Conservation (phyloP, 2,888 invertebrate species). For the Apomyelois bistriatella region DNA sequence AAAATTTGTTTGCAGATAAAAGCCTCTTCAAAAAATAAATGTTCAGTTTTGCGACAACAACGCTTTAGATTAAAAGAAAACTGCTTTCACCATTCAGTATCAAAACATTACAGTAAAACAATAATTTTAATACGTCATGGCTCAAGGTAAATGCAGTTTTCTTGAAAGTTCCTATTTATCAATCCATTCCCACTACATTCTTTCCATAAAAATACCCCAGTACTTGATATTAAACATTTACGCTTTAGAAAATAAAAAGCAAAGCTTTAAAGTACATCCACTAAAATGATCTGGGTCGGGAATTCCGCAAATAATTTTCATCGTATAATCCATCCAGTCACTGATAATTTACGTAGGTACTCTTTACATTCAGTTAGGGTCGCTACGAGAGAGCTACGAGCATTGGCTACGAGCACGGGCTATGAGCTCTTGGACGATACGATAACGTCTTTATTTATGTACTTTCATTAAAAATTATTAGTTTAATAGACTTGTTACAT, state of each 20-base stretch:
- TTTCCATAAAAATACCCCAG: slow-evolving; percentile 12
- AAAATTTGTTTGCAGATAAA: slow-evolving; percentile 29
- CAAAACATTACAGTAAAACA: neutral
- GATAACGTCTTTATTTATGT: no score
- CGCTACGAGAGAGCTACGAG: no score
- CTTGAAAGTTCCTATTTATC: neutral
- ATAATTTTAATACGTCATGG: neutral
- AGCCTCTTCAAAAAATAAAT: slow-evolving; percentile 38
- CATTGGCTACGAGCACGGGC: no score
- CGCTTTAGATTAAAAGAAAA: slow-evolving; percentile 2
- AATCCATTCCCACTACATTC: neutral
- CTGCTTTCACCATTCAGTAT: neutral
- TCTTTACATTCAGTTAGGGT: no score
- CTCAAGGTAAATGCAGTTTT: neutral
- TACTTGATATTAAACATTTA: slow-evolving; percentile 6
- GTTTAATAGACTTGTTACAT: no score
- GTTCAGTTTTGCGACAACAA: slow-evolving; percentile 21
- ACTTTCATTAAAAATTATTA: no score
- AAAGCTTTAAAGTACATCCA: slow-evolving; percentile 11
- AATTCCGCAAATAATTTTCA: slow-evolving; percentile 22
- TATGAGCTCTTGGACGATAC: no score
- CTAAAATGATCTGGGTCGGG: slow-evolving; percentile 21
- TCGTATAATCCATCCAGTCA: no score
- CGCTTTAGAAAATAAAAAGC: slow-evolving; percentile 9
- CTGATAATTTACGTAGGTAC: no score